Base-by-base conservation (phyloP, 2,113 vertebrate genomes). In the Scopus umbretta region DNA sequence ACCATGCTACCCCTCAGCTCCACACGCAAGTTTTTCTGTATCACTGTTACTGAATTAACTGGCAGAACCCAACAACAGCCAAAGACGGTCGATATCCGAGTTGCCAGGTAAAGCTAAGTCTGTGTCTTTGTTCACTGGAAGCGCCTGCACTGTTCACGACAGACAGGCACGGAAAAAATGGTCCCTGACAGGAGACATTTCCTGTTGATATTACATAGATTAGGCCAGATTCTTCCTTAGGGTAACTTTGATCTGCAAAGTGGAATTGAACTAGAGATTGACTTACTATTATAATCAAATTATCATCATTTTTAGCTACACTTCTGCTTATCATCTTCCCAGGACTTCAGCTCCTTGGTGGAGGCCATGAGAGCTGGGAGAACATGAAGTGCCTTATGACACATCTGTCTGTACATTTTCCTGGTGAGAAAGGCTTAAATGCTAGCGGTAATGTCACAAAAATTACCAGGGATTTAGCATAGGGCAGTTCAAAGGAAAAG, bases 121-220 rank as follows among this genome's bases (percentile, higher is more conserved):
- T 26, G 13, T 27, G 16, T 6, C 40, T 75, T 61, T 67, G 58
- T 49, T 55, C 26, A 56, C 10, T 43, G 21, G 22, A 73, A 79
- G 40, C 52, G 25, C 36, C 40, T 52, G 36, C 36, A 49, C 45
- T 19, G 26, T 15, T 73, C 49, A 11, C 3, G 9, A 75, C 16
- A 3, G 1, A 63, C 4, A 65, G 0, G 0, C 16, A 11, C 5
- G 5, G 19, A 49, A 80, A 90, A 88, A 84, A n/a, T 3, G 22
- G 38, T 58, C 42, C 23, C 56, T 38, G 17, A 55, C 29, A 80
- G 49, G 19, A 88, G 79, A 92, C 92, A 14, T 23, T 92, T 80
- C 76, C 36, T 12, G 6, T 15, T 49, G 7, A 16, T 58, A 67
- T 49, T 72, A 27, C 8, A 45, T 10, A 76, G 30, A 47, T 58